Conservation (phyloP, 2,888 invertebrate genomes). For the Hedychridium roseum region DNA sequence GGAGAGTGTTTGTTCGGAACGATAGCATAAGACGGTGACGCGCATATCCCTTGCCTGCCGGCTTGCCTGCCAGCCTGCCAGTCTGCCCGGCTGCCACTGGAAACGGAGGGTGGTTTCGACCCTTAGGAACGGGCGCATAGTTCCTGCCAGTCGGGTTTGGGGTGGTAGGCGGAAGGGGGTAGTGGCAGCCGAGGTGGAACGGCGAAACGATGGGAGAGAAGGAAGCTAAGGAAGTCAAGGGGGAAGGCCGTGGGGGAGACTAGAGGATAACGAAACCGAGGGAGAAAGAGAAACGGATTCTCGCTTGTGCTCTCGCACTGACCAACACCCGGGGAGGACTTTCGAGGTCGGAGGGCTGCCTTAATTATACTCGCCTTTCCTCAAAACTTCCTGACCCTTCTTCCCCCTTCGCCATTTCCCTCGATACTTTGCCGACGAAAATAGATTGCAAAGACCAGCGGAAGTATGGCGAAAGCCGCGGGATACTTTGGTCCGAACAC, state of each 20-base stretch:
- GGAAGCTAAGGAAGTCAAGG: constrained; percentile 35
- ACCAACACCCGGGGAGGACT: constrained; percentile 57
- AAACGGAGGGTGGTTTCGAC: constrained; percentile 57
- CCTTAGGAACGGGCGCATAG: constrained; percentile 50
- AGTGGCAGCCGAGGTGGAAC: neutral
- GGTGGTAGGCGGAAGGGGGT: constrained; percentile 17
- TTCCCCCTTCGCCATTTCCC: constrained; percentile 13
- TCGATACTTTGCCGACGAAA: no score
- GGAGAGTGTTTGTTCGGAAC: constrained; percentile 61
- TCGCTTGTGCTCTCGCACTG: constrained; percentile 48
- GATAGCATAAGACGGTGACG: constrained; percentile 63
- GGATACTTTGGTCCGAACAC: no score
- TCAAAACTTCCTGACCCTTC: constrained; percentile 28
- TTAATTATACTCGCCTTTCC: constrained; percentile 48
- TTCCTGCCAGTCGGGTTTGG: constrained; percentile 36
- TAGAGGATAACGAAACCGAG: constrained; percentile 48
- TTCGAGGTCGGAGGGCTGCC: constrained; percentile 54
- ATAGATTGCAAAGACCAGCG: no score
- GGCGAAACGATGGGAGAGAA: constrained; percentile 19
- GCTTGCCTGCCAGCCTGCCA: constrained; percentile 49
- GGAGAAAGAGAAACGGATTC: constrained; percentile 56
- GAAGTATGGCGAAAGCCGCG: no score
- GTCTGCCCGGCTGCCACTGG: constrained; percentile 51
- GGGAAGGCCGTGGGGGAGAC: constrained; percentile 30
- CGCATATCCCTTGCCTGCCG: constrained; percentile 56